Evolutionary conservation across 2,797 vertebrate genomes (phyloP), one percentile per base, ranked within the genome.

Genomic region (Gallinago stenura): DNA sequence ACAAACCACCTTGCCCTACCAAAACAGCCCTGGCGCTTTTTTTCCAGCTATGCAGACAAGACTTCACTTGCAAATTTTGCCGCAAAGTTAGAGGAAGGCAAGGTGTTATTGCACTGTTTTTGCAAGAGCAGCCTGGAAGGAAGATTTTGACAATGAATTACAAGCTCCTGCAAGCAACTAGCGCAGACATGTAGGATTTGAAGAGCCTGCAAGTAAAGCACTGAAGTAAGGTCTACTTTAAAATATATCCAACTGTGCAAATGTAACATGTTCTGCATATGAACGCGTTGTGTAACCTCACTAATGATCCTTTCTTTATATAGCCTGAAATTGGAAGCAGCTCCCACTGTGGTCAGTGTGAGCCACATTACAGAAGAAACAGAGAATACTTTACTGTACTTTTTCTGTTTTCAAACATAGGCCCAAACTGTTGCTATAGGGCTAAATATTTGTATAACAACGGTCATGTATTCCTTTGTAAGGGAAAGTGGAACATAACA

Each of bases 51-150:
- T 5, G 33, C 51, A 80, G 81, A 89, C 95, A 97, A 96, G 96
- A 96, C 78, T 80, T 96, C 82, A 95, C 95, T 93, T 96, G 95
- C 76, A 95, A 88, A 70, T 93, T 94, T 8, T 89, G 77, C 94
- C 48, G 1, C 70, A 64, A 70, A 93, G 77, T 91, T 88, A 89
- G 90, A 89, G 83, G 83, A 93, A 95, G 73, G 66, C 80, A 87
- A 95, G 85, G 85, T 96, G 89, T 90, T 96, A 81, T 26, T 93
- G 91, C 73, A 45, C 15, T 84, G 85, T 30, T 90, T 91, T 94
- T 89, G 86, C 83, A 84, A 93, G 77, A 96, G 83, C 80, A 88
- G 87, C 90, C 93, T 95, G 66, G 80, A 79, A 96, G 77, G 83
- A 86, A 95, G 66, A 48, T 84, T 95, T 68, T 95, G 90, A 94